A percentile compares a stretch with the other conserved stretches of the same genome.
Conservation (phyloP, 1,140 invertebrate genomes). For the Bombus cullumanus region DNA sequence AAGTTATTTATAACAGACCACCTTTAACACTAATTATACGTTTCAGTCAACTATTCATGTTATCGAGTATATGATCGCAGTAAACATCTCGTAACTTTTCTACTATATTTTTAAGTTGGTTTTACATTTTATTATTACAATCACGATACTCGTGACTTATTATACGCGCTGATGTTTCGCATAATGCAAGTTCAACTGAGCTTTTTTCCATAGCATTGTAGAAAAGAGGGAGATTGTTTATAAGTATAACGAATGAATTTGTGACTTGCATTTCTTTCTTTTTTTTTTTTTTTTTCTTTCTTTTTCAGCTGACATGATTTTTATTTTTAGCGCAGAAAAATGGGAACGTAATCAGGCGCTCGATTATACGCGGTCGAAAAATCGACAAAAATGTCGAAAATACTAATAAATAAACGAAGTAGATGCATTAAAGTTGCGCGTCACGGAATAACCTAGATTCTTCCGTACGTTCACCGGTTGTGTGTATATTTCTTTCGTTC, state of each 20-base stretch:
- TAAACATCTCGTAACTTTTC: no score
- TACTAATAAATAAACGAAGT: conserved; percentile 28
- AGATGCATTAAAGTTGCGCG: conserved; percentile 37
- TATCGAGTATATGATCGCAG: no score
- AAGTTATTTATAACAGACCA: no score
- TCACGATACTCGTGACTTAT: no score
- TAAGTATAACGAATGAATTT: not conserved
- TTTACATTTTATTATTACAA: no score
- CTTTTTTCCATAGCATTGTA: no score
- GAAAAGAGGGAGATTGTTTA: no score
- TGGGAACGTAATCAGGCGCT: not conserved
- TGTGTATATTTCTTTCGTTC: conserved; percentile 24
- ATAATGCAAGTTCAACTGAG: no score
- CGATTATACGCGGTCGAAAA: conserved; percentile 5
- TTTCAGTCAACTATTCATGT: no score
- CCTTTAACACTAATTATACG: no score
- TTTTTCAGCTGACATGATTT: not conserved
- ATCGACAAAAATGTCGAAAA: conserved; percentile 7
- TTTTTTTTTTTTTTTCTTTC: not conserved
- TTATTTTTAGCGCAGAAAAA: not conserved
- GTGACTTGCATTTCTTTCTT: not conserved
- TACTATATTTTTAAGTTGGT: no score
- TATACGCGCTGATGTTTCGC: no score
- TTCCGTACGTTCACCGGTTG: not conserved
- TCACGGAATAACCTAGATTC: conserved; percentile 51